These are phyloP conservation scores for Alcis repandata DNA, from an alignment of 2,888 invertebrate species.

Conservation along the genomic window DNA sequence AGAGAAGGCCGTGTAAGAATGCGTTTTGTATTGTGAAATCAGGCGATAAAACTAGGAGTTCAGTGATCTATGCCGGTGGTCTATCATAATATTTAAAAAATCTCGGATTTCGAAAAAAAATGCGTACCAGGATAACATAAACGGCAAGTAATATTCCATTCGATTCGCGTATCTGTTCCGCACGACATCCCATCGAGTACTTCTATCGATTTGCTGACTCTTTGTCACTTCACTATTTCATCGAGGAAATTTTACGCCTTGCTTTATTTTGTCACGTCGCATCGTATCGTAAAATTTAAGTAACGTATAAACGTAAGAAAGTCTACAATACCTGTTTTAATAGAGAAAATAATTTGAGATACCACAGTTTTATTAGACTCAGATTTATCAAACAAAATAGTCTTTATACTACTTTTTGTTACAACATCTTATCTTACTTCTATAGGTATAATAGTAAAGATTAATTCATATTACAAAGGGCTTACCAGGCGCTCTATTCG, in stretches of 20 bases:
- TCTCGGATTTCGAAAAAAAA: no score
- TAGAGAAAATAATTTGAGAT: constrained; percentile 21
- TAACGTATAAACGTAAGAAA: constrained; percentile 22
- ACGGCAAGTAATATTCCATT: neutral
- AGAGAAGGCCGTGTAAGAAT: no score
- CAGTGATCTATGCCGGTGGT: no score
- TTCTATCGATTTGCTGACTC: constrained; percentile 4
- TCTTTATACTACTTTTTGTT: neutral
- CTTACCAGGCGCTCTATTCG: no score
- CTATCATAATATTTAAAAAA: neutral
- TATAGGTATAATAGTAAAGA: no score
- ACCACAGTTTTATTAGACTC: neutral
- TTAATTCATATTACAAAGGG: no score
- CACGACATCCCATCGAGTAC: constrained; percentile 1
- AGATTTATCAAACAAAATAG: neutral
- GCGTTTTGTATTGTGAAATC: no score
- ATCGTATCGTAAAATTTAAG: constrained; percentile 30
- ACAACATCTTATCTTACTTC: no score
- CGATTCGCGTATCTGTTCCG: constrained; percentile 2
- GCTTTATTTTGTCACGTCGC: constrained; percentile 30
- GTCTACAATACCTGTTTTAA: constrained; percentile 15
- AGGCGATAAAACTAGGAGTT: no score
- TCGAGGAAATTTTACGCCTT: constrained; percentile 20
- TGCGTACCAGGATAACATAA: neutral
- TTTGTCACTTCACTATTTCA: constrained; percentile 22